A percentile compares a stretch with the other conserved stretches of the same genome.
Evolutionary conservation across 1,140 invertebrate genomes (phyloP).

Genomic region (Heliconius eleuchia): DNA sequence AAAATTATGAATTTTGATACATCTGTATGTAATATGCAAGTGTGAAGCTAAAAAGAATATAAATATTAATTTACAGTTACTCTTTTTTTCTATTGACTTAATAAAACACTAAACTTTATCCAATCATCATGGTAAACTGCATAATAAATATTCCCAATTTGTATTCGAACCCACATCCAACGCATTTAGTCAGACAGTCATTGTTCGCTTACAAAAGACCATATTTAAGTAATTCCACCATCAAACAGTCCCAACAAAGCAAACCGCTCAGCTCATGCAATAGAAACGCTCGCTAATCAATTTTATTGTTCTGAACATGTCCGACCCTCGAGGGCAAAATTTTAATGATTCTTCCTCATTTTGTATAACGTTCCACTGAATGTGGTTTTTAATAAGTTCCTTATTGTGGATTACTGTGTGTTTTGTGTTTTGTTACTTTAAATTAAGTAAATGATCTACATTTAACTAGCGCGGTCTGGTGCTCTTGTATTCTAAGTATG

Average conservation of each 20-base stretch:
- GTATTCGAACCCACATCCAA: not conserved
- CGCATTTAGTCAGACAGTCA: not conserved
- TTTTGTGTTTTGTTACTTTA: slow-evolving; percentile 2
- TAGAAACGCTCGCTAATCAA: slow-evolving; percentile 18
- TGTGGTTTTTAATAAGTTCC: slow-evolving; percentile 35
- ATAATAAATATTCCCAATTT: not conserved
- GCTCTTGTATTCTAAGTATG: not conserved
- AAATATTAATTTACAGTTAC: no score
- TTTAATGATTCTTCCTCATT: slow-evolving; percentile 48
- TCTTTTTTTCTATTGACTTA: no score
- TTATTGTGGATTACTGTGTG: slow-evolving; percentile 22
- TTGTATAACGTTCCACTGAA: slow-evolving; percentile 40
- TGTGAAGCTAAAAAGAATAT: not conserved
- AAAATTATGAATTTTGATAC: no score
- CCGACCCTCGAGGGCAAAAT: slow-evolving; percentile 42
- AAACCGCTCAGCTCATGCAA: slow-evolving; percentile 15
- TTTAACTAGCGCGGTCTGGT: not conserved
- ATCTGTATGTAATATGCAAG: not conserved
- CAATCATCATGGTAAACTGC: no score
- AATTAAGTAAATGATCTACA: not conserved
- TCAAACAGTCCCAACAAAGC: slow-evolving; percentile 3
- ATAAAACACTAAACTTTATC: no score
- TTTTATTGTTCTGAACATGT: slow-evolving; percentile 33
- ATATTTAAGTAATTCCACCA: slow-evolving; percentile 2
- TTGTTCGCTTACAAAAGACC: not conserved